Base-by-base conservation (phyloP, 2,888 invertebrate genomes). In the Hypsopygia costalis region DNA sequence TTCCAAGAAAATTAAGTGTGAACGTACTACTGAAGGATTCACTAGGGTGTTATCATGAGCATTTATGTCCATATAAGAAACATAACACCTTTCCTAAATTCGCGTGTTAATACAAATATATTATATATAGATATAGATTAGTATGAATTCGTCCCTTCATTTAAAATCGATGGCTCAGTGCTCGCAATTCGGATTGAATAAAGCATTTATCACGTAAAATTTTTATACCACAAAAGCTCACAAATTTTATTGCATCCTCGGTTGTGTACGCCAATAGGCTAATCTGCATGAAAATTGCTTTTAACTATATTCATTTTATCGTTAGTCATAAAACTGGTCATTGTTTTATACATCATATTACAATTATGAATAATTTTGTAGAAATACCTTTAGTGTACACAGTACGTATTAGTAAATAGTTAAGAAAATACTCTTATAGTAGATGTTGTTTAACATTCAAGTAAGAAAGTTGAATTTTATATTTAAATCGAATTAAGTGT, bases 1-100 rank as follows among this genome's bases (percentile, higher is more conserved):
- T 81, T 81, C 68, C 69, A 76, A 79, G 76, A 83, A 83, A 86
- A 87, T 87, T 87, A 85, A 82, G 85, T 87, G 86, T 76, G 80
- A 86, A 83, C 77, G 79, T 77, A 81, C 75, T 75, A 73, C 68
- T 74, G 64, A 77, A 75, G 69, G 70, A 76, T 81, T 81, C 70
- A 63, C 64, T 63, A 56, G 55, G 59, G 65, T 60, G 64, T 73
- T 68, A 72, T 67, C 66, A 65, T 58, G 54, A 55, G 52, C 50
- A 52, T 58, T 52, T 46, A 43, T 55, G 46, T 54, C 53, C 54
- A 55, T 53, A 25, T 46, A 42, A 38, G 38, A 36, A 28, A 39
- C 29, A 43, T 37, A 25, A 38, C 38, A 42, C 36, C 34, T 36
- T 41, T 34, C 36, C 34, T 40, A 28, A 32, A 40, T 46, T 40